Conservation (phyloP, 1,140 invertebrate species). For the Camponotus vicinus region DNA sequence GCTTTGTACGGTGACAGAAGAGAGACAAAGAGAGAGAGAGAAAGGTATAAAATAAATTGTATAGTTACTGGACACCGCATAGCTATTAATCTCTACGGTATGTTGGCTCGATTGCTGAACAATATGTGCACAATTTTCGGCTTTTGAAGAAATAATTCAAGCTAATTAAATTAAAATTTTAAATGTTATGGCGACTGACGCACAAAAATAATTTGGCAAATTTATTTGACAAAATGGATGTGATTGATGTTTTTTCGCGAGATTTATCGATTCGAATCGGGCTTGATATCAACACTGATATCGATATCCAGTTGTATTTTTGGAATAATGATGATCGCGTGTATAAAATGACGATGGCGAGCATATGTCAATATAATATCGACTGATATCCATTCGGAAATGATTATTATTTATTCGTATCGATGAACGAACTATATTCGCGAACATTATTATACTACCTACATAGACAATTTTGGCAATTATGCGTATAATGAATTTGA, state of each 20-base stretch:
- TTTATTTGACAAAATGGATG: slow-evolving; percentile 27
- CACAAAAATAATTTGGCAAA: slow-evolving; percentile 28
- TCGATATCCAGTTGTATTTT: slow-evolving; percentile 29
- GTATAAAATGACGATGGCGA: slow-evolving; percentile 21
- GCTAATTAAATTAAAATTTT: slow-evolving; percentile 6
- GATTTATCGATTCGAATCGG: slow-evolving; percentile 1
- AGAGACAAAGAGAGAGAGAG: background rate
- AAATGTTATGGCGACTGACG: background rate
- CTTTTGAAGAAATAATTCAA: background rate
- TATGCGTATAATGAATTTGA: slow-evolving; percentile 20
- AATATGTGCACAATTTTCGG: slow-evolving; percentile 9
- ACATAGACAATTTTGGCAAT: slow-evolving; percentile 24
- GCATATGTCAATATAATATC: slow-evolving; percentile 16
- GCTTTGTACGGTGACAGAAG: background rate
- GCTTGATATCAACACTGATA: slow-evolving; percentile 9
- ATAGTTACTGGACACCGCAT: slow-evolving; percentile 7
- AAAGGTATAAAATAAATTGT: background rate
- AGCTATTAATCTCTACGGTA: slow-evolving; percentile 7
- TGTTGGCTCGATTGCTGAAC: background rate
- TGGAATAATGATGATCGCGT: slow-evolving; percentile 22
- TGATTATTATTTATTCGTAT: slow-evolving; percentile 45
- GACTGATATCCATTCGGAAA: background rate
- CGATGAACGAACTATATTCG: background rate
- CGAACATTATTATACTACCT: background rate
- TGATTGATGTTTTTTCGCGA: background rate